Evolutionary conservation across 2,888 invertebrate species (phyloP).

Genomic region (Pheosia gnoma): DNA sequence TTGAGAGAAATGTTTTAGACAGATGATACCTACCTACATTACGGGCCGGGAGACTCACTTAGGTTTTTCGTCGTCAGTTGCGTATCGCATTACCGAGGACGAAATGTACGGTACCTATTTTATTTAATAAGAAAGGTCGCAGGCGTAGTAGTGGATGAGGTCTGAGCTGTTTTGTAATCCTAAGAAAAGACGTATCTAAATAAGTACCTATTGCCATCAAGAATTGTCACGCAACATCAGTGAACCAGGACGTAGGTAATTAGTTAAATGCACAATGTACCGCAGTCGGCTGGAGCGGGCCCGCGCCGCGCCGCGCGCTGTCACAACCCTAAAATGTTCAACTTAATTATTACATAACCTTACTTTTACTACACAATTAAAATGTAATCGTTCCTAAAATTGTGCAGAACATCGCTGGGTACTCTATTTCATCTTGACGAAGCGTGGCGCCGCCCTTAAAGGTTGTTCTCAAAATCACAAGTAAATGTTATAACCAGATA

Average conservation of each 20-base stretch:
- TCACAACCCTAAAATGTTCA: constrained; percentile 66
- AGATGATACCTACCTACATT: constrained; percentile 52
- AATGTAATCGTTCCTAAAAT: constrained; percentile 81
- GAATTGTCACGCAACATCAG: constrained; percentile 68
- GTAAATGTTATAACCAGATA: constrained; percentile 45
- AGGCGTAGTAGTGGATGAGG: constrained; percentile 48
- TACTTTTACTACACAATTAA: constrained; percentile 82
- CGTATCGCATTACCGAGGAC: constrained; percentile 50
- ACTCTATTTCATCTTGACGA: constrained; percentile 69
- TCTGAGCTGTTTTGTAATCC: constrained; percentile 52
- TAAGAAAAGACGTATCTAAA: constrained; percentile 57
- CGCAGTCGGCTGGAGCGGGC: constrained; percentile 51
- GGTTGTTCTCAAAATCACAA: constrained; percentile 57
- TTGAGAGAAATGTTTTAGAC: constrained; percentile 60
- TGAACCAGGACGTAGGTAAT: constrained; percentile 70
- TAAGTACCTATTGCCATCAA: constrained; percentile 72
- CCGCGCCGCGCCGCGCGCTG: constrained; percentile 34
- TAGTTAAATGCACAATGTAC: constrained; percentile 81
- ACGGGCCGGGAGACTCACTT: constrained; percentile 49
- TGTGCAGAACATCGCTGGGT: constrained; percentile 67
- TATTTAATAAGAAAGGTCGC: constrained; percentile 56
- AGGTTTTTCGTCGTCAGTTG: constrained; percentile 45
- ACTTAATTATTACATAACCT: constrained; percentile 80
- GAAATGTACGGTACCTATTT: constrained; percentile 49
- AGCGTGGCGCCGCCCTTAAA: constrained; percentile 63